A percentile compares a stretch with the other conserved stretches of the same genome.
These are phyloP conservation scores for Salticus scenicus DNA, from an alignment of 2,888 invertebrate genomes.

Conservation along the genomic window DNA sequence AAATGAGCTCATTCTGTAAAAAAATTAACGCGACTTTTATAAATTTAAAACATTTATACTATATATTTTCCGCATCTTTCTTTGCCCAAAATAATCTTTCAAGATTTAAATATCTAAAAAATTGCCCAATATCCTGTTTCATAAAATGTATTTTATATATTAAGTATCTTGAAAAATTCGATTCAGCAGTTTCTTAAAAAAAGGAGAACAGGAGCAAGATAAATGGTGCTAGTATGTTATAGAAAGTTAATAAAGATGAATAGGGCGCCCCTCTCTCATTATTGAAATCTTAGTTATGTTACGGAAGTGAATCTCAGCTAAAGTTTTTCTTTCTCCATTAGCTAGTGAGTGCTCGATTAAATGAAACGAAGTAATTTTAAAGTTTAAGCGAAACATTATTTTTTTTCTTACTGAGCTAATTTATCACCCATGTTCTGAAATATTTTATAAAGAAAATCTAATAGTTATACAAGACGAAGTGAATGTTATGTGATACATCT, in stretches of 20 bases:
- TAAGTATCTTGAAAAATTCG: not conserved
- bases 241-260: not conserved
- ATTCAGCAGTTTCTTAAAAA: not conserved
- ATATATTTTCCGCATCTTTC: no score
- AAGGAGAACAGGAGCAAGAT: not conserved
- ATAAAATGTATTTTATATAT: not conserved
- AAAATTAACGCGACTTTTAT: no score
- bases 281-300: not conserved
- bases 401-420: no score
- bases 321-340: not conserved
- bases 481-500: no score
- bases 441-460: no score
- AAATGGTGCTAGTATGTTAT: not conserved
- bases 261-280: not conserved
- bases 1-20: no score
- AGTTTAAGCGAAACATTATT: no score
- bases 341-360: not conserved
- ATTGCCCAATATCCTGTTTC: not conserved
- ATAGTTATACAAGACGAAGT: no score
- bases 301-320: not conserved
- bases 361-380: not conserved
- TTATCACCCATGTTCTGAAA: no score
- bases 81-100: not conserved
- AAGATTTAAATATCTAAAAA: not conserved
- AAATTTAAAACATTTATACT: no score